Percentiles rank a stretch among this genome's conserved stretches.
Evolutionary conservation across 2,888 invertebrate species (phyloP).

Genomic region (Stenolophus ochropezus): DNA sequence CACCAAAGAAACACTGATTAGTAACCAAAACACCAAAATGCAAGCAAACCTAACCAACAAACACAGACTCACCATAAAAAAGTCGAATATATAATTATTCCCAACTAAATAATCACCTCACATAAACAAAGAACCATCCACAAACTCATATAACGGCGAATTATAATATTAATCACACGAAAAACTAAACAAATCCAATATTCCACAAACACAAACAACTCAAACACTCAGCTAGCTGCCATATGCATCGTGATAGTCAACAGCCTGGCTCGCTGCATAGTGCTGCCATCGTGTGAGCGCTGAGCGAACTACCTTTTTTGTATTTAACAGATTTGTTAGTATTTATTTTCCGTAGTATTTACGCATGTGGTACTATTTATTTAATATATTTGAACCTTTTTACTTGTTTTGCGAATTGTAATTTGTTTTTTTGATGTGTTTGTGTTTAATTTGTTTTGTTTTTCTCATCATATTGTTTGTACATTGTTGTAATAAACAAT

Average conservation of each 20-base stretch:
- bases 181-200: conserved; percentile 45
- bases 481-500: neutral
- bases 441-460: neutral
- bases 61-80: neutral
- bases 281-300: conserved; percentile 28
- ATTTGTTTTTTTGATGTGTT: neutral
- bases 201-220: conserved; percentile 57
- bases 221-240: conserved; percentile 54
- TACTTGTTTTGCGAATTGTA: neutral
- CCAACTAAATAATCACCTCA: neutral
- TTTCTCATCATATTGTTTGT: neutral
- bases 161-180: conserved; percentile 34
- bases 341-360: neutral
- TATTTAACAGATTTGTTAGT: conserved; percentile 1
- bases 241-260: conserved; percentile 56
- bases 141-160: neutral
- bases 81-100: conserved; percentile 15
- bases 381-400: neutral
- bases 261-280: neutral
- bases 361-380: neutral
- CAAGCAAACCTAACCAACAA: conserved; percentile 51
- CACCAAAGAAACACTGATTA: neutral
- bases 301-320: conserved; percentile 45
- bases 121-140: conserved; percentile 3
- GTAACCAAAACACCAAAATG: conserved; percentile 4